These are phyloP conservation scores for Pempheris klunzingeri DNA, from an alignment of 2,797 vertebrate species.

Conservation along the genomic window DNA sequence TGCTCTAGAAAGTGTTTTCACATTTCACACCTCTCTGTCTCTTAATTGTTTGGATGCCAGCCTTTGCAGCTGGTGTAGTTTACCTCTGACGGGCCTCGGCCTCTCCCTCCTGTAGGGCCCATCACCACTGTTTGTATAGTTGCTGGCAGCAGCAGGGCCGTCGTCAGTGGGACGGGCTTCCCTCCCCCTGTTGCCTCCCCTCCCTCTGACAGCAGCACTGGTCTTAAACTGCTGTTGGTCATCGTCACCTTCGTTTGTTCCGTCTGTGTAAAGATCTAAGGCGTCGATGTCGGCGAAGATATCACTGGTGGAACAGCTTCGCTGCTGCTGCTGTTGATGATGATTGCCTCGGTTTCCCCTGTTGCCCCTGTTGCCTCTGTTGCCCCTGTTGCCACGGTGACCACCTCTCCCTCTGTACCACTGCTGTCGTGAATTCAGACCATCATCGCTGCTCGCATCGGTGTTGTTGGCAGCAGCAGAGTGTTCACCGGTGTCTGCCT, in stretches of 20 bases:
- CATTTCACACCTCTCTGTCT: neutral
- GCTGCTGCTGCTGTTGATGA: neutral
- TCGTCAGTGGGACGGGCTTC: neutral
- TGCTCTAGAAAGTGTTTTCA: neutral
- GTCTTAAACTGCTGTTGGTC: too few relatives aligned
- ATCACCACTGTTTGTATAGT: too few relatives aligned
- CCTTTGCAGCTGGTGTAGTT: neutral
- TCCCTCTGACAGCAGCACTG: neutral
- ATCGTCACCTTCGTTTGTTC: too few relatives aligned
- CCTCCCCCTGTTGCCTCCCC: neutral
- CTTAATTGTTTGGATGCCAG: neutral
- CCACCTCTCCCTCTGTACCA: neutral
- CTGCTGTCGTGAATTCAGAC: neutral
- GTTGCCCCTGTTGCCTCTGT: neutral
- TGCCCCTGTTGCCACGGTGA: neutral
- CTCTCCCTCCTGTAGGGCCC: neutral
- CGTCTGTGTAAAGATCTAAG: neutral
- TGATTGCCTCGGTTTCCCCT: neutral
- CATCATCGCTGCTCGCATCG: neutral
- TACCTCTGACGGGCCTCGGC: slow-evolving; percentile 45
- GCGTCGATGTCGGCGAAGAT: accelerated
- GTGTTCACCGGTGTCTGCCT: neutral
- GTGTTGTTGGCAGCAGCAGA: neutral
- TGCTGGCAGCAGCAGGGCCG: neutral
- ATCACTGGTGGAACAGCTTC: neutral